Evolutionary conservation across 1,140 invertebrate species (phyloP).

Genomic region (Acromyrmex heyeri): DNA sequence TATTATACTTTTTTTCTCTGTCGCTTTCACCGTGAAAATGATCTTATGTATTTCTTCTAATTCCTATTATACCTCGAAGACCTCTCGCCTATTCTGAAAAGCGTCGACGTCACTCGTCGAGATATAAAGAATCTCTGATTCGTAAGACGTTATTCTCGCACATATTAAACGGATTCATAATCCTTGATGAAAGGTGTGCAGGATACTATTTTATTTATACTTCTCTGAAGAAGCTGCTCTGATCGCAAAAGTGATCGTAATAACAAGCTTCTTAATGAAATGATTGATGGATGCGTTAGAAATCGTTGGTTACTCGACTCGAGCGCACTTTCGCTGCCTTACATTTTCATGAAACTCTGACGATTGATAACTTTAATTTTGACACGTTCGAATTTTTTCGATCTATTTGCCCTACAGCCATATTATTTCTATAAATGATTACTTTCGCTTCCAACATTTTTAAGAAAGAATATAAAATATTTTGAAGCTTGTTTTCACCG

Average conservation of each 20-base stretch:
- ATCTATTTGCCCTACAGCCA: background rate
- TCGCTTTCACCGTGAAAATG: background rate
- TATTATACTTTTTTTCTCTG: background rate
- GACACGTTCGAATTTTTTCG: constrained; percentile 4
- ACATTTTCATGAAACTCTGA: constrained; percentile 20
- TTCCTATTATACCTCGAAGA: constrained; percentile 3
- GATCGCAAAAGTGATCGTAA: background rate
- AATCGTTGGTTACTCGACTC: constrained; percentile 27
- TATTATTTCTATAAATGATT: constrained; percentile 15
- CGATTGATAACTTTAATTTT: constrained; percentile 23
- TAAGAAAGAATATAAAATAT: background rate
- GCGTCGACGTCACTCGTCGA: constrained; percentile 57
- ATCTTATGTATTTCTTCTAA: constrained; percentile 45
- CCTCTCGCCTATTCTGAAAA: constrained; percentile 15
- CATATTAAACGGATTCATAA: background rate
- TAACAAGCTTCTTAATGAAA: background rate
- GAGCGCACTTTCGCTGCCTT: constrained; percentile 8
- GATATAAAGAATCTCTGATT: constrained; percentile 67
- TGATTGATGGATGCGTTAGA: constrained; percentile 30
- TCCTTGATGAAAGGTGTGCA: background rate
- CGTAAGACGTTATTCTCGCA: constrained; percentile 50
- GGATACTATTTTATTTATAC: constrained; percentile 54
- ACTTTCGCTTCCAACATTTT: constrained; percentile 12
- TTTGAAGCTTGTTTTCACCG: background rate
- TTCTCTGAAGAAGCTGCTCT: constrained; percentile 36